phyloP scores from a whole-genome alignment of 2,113 vertebrate species.

The Telmatochromis sp. region DNA sequence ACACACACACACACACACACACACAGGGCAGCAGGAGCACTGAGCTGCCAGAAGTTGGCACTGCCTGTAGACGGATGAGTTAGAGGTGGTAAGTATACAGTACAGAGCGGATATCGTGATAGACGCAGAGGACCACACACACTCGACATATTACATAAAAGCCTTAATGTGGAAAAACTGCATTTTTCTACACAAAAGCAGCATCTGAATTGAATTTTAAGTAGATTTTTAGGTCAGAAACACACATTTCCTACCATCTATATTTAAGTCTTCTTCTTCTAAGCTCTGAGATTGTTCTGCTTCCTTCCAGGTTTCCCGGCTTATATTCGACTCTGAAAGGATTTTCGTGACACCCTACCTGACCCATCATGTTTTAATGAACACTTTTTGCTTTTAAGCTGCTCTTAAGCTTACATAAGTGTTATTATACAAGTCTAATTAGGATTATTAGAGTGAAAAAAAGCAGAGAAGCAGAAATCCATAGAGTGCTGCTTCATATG shows the following conservation, averaged over 20 bases:
- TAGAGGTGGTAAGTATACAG: background rate
- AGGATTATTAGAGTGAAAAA: background rate
- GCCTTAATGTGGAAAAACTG: background rate
- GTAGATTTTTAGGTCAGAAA: background rate
- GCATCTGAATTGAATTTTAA: background rate
- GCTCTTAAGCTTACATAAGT: background rate
- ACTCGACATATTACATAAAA: background rate
- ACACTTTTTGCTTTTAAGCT: background rate
- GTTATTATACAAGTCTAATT: background rate
- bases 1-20: background rate
- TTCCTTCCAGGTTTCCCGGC: constrained; percentile 14
- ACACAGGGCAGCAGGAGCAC: background rate
- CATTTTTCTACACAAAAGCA: background rate
- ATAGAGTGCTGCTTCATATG: background rate
- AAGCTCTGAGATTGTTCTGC: constrained; percentile 27
- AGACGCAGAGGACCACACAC: background rate
- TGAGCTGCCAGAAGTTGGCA: background rate
- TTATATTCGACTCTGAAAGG: background rate
- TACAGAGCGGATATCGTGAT: background rate
- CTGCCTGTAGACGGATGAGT: background rate
- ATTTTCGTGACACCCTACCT: background rate
- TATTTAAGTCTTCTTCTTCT: background rate
- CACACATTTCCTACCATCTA: background rate
- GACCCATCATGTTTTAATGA: background rate
- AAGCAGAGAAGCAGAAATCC: background rate